phyloP scores from a whole-genome alignment of 2,113 vertebrate species.

The Microcebus griseorufus region DNA sequence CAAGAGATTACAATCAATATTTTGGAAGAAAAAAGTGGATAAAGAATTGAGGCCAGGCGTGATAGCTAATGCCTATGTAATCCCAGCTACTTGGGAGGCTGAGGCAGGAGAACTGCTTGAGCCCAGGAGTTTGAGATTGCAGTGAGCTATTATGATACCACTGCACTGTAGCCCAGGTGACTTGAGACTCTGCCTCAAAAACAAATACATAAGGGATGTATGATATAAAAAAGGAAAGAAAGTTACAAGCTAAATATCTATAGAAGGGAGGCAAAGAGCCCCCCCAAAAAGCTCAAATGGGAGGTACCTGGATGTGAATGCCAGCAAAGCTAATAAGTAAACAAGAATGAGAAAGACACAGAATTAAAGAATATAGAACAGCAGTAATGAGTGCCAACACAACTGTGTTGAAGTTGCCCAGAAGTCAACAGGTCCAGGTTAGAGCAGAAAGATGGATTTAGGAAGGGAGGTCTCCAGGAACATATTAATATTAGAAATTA shows the following conservation, averaged over 20 bases:
- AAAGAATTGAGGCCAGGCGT: neutral
- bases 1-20: neutral
- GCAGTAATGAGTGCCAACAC: neutral
- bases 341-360: neutral
- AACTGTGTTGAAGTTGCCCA: neutral
- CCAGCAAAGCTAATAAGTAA: neutral
- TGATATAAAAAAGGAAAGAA: neutral
- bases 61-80: no score
- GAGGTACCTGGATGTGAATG: neutral
- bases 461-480: neutral
- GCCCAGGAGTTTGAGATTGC: no score
- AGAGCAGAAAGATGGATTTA: neutral
- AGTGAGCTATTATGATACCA: no score
- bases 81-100: no score
- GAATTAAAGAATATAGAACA: neutral
- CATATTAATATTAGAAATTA: neutral
- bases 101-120: no score
- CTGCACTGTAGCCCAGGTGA: no score
- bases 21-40: neutral
- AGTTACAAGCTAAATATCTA: neutral
- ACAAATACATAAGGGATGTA: no score
- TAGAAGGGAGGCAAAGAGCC: neutral
- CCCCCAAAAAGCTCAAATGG: neutral
- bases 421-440: neutral
- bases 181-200: no score